Evolutionary conservation across 92 coral and sea anemone genomes (phyloP), one percentile per base, ranked within the genome.

Genomic region (Zoanthus solanderi): DNA sequence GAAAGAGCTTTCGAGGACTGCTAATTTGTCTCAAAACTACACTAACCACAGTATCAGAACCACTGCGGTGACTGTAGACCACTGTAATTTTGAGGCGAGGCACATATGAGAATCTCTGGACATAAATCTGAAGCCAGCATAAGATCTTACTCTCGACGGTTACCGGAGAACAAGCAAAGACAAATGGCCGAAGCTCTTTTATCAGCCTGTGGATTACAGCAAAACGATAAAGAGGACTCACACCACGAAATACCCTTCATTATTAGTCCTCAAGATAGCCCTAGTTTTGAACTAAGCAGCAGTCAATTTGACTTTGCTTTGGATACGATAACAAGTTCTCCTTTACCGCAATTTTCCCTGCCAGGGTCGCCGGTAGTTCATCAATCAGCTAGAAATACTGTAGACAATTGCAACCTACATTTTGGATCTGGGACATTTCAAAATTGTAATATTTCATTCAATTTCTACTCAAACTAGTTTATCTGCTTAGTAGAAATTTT

Each of bases 31-130:
- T 5, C 65, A 91, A 9, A 15, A 30, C 30, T 86, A 81, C 45
- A 89, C 86, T 11, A 89, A 90, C 71, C 94, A 89, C 67, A 80
- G 89, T 67, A 81, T 89, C 60, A 89, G 77, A 44, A n/a, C 65
- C 65, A 57, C 65, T 2, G 65, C 65, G 65, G 15, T 12, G n/a
- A 57, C 65, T 5, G 16, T 57, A 30, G 92, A 92, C 54, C 80
- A 89, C 9, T 85, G 87, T 48, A 65, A 85, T 86, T 83, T 92
- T 79, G 92, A 89, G 72, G 94, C 82, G 12, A 71, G 89, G 9
- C 90, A 92, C 75, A 85, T 85, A 13, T 57, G 15, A 57, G 16
- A 57, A n/a, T 57, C 2, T 57, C 65, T 12, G 16, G 65, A 10
- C 65, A 57, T 12, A 57, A 57, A 10, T 57, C 15, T 10, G 65